phyloP scores from a whole-genome alignment of 2,113 vertebrate species.

The Apeltes quadracus region DNA sequence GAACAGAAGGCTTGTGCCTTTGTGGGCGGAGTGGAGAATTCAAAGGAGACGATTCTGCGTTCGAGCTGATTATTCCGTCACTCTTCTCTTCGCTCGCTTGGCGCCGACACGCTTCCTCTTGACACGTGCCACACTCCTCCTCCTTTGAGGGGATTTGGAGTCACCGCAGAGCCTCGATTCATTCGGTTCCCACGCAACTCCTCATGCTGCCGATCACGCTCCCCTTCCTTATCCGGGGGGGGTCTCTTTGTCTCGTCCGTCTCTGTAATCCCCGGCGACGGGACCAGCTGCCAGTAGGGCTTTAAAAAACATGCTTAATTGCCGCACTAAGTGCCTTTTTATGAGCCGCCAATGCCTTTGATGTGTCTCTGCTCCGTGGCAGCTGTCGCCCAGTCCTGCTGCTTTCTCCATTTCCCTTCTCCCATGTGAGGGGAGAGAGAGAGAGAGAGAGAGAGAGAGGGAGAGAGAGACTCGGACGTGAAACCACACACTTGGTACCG shows the following conservation, averaged over 20 bases:
- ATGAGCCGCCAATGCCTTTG: slow-evolving; percentile 49
- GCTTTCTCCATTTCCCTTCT: slow-evolving; percentile 6
- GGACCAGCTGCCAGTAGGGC: slow-evolving; percentile 22
- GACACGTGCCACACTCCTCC: slow-evolving; percentile 6
- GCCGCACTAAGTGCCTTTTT: slow-evolving; percentile 54
- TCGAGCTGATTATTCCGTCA: slow-evolving; percentile 42
- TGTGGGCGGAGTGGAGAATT: slow-evolving; percentile 64
- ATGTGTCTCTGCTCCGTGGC: slow-evolving; percentile 39
- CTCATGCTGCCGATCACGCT: slow-evolving; percentile 9
- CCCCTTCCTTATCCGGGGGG: not conserved
- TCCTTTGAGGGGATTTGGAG: slow-evolving; percentile 15
- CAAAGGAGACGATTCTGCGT: slow-evolving; percentile 42
- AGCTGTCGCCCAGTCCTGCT: slow-evolving; percentile 16
- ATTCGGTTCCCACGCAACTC: too few relatives aligned
- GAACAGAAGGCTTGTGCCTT: slow-evolving; percentile 66
- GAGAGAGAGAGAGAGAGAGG: not conserved
- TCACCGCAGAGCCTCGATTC: slow-evolving; percentile 1
- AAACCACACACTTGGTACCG: slow-evolving; percentile 2
- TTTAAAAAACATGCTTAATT: slow-evolving; percentile 5
- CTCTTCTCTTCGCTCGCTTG: not conserved
- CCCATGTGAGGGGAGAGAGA: not conserved
- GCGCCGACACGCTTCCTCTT: slow-evolving; percentile 17
- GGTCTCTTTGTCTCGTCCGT: slow-evolving; percentile 9
- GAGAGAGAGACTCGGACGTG: not conserved
- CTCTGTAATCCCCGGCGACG: slow-evolving; percentile 7